A percentile compares a stretch with the other conserved stretches of the same genome.
phyloP scores from a whole-genome alignment of 2,113 vertebrate species.

The Tursiops truncatus region DNA sequence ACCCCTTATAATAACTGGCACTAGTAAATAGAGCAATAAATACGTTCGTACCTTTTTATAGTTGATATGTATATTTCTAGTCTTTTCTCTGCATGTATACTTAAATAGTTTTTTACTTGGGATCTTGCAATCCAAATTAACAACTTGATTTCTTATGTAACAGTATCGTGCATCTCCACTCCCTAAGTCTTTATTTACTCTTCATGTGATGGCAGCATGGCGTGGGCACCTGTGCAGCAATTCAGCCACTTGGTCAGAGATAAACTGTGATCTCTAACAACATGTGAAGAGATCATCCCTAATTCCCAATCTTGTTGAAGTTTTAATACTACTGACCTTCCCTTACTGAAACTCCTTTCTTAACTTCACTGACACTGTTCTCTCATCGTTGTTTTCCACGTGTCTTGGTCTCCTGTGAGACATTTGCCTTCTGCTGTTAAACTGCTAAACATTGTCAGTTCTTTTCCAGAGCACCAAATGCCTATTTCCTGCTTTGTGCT shows the following conservation, averaged over 20 bases:
- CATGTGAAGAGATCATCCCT: background rate
- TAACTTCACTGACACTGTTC: background rate
- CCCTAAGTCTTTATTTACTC: background rate
- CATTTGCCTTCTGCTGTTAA: background rate
- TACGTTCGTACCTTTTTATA: background rate
- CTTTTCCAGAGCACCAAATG: background rate
- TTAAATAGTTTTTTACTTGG: background rate
- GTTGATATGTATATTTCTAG: background rate
- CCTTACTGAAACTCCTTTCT: background rate
- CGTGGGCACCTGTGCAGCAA: rapidly evolving
- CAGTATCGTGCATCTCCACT: background rate
- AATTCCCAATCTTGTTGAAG: background rate
- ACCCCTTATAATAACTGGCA: background rate
- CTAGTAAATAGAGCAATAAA: background rate
- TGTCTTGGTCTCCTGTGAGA: background rate
- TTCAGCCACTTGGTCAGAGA: background rate
- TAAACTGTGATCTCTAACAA: background rate
- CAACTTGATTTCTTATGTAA: background rate
- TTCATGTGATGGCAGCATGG: background rate
- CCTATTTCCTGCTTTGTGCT: background rate
- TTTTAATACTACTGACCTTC: background rate
- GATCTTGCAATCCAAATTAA: background rate
- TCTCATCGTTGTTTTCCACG: background rate
- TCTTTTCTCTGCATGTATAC: background rate
- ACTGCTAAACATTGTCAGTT: background rate